Evolutionary conservation across 2,113 vertebrate genomes (phyloP).

Genomic region (Ceuthmochares aereus): DNA sequence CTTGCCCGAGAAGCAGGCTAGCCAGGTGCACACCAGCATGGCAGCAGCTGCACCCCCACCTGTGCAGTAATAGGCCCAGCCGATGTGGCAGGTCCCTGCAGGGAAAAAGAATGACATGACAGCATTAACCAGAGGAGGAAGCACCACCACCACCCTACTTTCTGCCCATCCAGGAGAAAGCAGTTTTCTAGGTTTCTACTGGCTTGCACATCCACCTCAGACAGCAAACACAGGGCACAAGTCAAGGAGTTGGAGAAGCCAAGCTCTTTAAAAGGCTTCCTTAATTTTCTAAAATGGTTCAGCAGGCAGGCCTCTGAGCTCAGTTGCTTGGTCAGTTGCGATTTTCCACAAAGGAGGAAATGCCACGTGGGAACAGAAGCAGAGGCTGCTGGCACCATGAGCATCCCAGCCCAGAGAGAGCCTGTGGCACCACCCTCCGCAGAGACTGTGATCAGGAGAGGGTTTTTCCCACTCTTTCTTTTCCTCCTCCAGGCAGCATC

Average conservation of each 20-base stretch:
- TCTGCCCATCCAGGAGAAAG: neutral
- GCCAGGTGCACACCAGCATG: conserved; percentile 94
- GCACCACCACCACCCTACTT: accelerated
- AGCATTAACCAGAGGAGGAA: accelerated
- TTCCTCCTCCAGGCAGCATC: neutral
- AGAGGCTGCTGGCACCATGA: conserved; percentile 19
- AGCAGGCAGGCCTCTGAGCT: neutral
- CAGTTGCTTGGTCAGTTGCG: conserved; percentile 11
- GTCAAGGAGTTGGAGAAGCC: conserved; percentile 23
- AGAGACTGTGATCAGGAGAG: neutral
- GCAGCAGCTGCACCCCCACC: conserved; percentile 86
- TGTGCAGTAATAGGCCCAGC: conserved; percentile 97
- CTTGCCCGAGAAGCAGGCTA: conserved; percentile 96
- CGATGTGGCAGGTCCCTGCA: conserved; percentile 92
- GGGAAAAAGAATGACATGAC: neutral
- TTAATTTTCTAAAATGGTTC: neutral
- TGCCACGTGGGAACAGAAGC: neutral
- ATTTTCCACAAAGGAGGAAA: conserved; percentile 13
- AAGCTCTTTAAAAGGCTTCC: conserved; percentile 28
- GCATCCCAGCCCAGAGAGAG: accelerated
- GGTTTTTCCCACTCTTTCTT: neutral
- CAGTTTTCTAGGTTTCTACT: neutral
- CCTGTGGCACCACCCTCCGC: neutral
- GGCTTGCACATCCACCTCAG: neutral
- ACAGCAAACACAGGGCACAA: accelerated